Evolutionary conservation across 2,113 vertebrate genomes (phyloP), one percentile per base, ranked within the genome.

Genomic region (Desmodus rotundus): DNA sequence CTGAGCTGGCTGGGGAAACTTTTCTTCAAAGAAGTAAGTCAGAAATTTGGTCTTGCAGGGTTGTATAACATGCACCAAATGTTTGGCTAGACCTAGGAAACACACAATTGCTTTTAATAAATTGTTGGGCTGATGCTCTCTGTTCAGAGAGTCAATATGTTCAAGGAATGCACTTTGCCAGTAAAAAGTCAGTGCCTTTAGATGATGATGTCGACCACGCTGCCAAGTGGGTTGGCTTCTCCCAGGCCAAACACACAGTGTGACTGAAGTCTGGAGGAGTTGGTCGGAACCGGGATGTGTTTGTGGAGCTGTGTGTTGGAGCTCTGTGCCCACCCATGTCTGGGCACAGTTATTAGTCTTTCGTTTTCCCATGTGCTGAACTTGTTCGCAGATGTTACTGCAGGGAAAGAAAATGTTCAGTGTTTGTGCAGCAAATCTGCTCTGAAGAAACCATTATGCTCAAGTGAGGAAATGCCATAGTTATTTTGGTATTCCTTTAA

Each of bases 81-180:
- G 96, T 97, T 98, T 97, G 97, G 97, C 96, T 83, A 94, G 89
- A 87, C 91, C 61, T 47, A 84, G 73, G 92, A 94, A 95, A 81
- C 74, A 92, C 97, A 97, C 97, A 96, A 97, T 98, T 97, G 97
- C 97, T 97, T 98, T 98, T 96, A 97, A 97, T 98, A 97, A 98
- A 96, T 93, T 1, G 36, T 89, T 96, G 96, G 96, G 92, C 87
- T 73, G 74, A 47, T 22, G 26, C 93, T 94, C 95, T 74, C 26
- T 91, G 56, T 93, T 92, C 54, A 9, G 89, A 95, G 91, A 97
- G 93, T 96, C 96, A 97, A 43, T 96, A 94, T 93, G 93, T 89
- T 88, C 84, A 80, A 50, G 85, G 56, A 94, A 77, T 73, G 87
- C 38, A 5, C 31, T 65, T 58, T 97, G 94, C 93, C 96, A 91